A percentile compares a stretch with the other conserved stretches of the same genome.
Conservation (phyloP, 2,113 vertebrate genomes). For the Herpetotheres cachinnans region DNA sequence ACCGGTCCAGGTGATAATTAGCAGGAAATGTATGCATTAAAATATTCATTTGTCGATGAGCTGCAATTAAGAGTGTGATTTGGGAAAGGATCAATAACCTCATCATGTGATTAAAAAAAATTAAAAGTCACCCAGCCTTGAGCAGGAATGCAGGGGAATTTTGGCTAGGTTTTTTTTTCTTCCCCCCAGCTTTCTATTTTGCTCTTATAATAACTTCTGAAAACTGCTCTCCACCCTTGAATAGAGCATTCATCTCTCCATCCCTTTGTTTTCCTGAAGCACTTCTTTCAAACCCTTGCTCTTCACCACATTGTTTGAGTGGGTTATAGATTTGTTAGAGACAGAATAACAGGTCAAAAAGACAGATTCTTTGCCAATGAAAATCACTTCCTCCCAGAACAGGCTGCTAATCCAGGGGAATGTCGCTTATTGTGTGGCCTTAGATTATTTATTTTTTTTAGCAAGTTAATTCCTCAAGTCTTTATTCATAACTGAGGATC, state of each 20-base stretch:
- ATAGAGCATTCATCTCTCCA: background rate
- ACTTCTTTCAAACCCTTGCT: conserved; percentile 19
- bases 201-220: background rate
- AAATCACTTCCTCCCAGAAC: conserved; percentile 5
- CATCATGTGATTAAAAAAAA: conserved; percentile 24
- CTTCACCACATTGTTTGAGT: conserved; percentile 17
- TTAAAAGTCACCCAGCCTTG: conserved; percentile 5
- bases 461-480: conserved; percentile 1
- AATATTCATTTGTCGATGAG: conserved; percentile 74
- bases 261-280: conserved; percentile 52
- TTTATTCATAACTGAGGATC: conserved; percentile 12
- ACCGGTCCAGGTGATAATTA: conserved; percentile 68
- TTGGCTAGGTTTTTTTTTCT: background rate
- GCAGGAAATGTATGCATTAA: conserved; percentile 77
- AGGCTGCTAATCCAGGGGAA: conserved; percentile 24
- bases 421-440: background rate
- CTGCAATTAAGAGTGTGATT: conserved; percentile 71
- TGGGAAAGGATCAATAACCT: conserved; percentile 67
- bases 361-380: conserved; percentile 27
- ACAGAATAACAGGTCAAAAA: conserved; percentile 50
- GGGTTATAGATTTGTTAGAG: conserved; percentile 58
- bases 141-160: background rate
- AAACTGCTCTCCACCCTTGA: background rate
- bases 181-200: background rate
- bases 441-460: background rate